phyloP scores from a whole-genome alignment of 2,797 vertebrate genomes.

The Lagodon rhomboides region DNA sequence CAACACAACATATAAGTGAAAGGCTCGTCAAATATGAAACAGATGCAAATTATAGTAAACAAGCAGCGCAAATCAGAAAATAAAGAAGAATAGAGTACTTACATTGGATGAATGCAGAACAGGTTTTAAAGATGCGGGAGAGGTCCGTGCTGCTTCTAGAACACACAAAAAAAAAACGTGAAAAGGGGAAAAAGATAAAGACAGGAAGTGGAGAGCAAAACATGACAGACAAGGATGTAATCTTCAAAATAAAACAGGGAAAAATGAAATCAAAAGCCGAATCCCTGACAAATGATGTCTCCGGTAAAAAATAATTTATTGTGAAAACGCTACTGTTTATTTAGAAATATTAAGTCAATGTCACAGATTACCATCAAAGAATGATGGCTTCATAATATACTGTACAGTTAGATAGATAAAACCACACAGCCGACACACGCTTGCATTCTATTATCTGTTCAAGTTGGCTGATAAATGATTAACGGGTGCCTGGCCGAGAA shows the following conservation, averaged over 20 bases:
- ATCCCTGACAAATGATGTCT: too few species aligned
- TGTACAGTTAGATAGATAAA: not conserved
- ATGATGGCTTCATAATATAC: not conserved
- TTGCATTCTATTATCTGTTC: not conserved
- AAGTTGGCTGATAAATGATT: constrained; percentile 14
- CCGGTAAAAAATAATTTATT: not conserved
- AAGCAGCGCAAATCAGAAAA: not conserved
- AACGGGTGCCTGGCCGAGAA: not conserved
- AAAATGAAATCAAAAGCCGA: too few species aligned
- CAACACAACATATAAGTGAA: not conserved
- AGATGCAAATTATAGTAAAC: not conserved
- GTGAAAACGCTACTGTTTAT: not conserved
- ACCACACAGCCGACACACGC: not conserved
- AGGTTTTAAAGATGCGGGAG: not conserved
- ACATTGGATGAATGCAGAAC: not conserved
- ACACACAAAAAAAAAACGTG: too few species aligned
- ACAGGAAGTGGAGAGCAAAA: too few species aligned
- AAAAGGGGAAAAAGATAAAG: too few species aligned
- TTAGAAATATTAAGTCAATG: not conserved
- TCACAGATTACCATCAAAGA: not conserved
- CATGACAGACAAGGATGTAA: too few species aligned
- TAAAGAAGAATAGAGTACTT: not conserved
- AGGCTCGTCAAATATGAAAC: not conserved
- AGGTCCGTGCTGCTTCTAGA: not conserved
- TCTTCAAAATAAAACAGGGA: too few species aligned